These are phyloP conservation scores for Mergus octosetaceus DNA, from an alignment of 2,797 vertebrate species.

Conservation along the genomic window DNA sequence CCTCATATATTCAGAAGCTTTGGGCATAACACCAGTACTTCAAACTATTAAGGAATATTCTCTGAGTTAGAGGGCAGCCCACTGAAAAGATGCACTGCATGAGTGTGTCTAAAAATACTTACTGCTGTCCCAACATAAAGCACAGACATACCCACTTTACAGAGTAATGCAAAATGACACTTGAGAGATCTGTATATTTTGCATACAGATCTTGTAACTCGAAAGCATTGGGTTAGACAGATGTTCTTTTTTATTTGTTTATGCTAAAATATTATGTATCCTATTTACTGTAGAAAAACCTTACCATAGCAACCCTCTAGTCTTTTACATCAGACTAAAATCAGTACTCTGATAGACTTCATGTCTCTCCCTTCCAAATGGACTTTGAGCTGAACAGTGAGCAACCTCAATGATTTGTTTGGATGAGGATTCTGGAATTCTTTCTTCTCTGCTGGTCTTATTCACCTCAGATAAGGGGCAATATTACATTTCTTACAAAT, in stretches of 20 bases:
- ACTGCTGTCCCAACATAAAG: neutral
- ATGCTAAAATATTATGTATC: neutral
- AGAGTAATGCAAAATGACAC: neutral
- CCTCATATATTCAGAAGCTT: neutral
- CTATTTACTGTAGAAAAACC: neutral
- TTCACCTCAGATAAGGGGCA: neutral
- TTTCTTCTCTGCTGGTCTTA: neutral
- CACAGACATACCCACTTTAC: neutral
- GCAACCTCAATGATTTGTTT: neutral
- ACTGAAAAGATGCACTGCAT: neutral
- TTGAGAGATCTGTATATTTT: neutral
- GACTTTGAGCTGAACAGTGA: neutral
- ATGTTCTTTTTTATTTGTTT: neutral
- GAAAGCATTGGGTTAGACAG: neutral
- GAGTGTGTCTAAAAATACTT: conserved; percentile 35
- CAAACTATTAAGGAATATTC: conserved; percentile 13
- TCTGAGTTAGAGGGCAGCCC: neutral
- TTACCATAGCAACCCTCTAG: neutral
- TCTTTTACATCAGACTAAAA: neutral
- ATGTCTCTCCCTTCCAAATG: neutral
- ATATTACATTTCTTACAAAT: neutral
- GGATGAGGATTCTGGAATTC: neutral
- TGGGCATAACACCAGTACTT: neutral
- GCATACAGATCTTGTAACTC: neutral
- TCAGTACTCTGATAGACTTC: neutral